These are phyloP conservation scores for Entomobrya proxima DNA, from an alignment of 2,888 invertebrate species.

Conservation along the genomic window DNA sequence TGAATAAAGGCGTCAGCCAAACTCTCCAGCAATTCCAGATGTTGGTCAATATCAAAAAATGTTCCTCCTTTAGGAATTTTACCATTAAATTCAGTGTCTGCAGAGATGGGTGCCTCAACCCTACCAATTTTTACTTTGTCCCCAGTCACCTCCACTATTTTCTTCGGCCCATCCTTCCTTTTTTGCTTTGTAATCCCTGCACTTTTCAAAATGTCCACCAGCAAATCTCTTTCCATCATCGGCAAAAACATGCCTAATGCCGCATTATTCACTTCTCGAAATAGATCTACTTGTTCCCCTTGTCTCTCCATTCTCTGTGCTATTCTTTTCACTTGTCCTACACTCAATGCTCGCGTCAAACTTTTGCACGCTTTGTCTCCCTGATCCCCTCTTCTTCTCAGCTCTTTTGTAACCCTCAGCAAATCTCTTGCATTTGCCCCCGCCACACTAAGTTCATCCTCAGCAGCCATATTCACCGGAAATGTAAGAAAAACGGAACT, in stretches of 20 bases:
- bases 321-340: conserved; percentile 13
- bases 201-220: conserved; percentile 85
- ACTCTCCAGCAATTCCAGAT: conserved; percentile 90
- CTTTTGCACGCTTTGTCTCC: not conserved
- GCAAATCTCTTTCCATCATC: conserved; percentile 86
- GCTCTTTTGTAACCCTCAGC: not conserved
- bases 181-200: conserved; percentile 74
- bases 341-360: not conserved
- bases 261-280: not conserved
- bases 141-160: conserved; percentile 79
- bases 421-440: not conserved
- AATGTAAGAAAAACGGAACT: not conserved
- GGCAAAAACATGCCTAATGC: conserved; percentile 84
- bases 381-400: not conserved
- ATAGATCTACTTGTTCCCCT: not conserved
- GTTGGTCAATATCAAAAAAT: conserved; percentile 79
- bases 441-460: not conserved
- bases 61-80: not conserved
- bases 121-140: conserved; percentile 83
- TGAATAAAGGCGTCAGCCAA: conserved; percentile 76
- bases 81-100: conserved; percentile 77
- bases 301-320: not conserved
- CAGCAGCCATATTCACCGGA: not conserved
- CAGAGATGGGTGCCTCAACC: conserved; percentile 82
- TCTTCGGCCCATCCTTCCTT: conserved; percentile 73